A percentile compares a stretch with the other conserved stretches of the same genome.
Evolutionary conservation across 2,888 invertebrate species (phyloP).

Genomic region (Rhodophaea formosa): DNA sequence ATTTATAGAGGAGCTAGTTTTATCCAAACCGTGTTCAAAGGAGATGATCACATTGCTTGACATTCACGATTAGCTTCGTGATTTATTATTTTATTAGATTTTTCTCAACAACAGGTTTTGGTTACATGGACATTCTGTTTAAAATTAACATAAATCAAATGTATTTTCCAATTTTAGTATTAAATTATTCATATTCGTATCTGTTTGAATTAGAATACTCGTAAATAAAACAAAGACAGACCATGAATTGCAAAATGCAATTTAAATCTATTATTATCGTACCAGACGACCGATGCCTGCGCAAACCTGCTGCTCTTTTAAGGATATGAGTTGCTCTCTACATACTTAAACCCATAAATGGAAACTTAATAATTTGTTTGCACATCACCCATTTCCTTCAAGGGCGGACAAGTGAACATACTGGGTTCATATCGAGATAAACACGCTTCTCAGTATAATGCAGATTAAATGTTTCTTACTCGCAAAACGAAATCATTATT

Average conservation of each 20-base stretch:
- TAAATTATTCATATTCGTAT: constrained; percentile 1
- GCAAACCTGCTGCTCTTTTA: constrained; percentile 55
- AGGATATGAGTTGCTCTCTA: constrained; percentile 50
- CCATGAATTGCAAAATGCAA: constrained; percentile 45
- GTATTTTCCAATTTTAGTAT: background rate
- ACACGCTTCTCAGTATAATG: constrained; percentile 50
- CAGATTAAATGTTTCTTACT: constrained; percentile 62
- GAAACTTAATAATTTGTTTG: constrained; percentile 70
- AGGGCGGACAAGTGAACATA: constrained; percentile 46
- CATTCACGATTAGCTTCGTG: background rate
- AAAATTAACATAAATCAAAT: background rate
- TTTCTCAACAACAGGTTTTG: background rate
- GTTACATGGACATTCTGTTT: background rate
- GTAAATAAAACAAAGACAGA: constrained; percentile 44
- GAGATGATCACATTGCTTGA: background rate
- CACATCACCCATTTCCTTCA: constrained; percentile 54
- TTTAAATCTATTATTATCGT: constrained; percentile 58
- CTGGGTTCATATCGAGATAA: constrained; percentile 59
- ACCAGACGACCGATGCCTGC: constrained; percentile 37
- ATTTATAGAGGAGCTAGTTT: background rate
- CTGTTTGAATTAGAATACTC: constrained; percentile 25
- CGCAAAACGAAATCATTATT: constrained; percentile 60
- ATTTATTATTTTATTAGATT: constrained; percentile 8
- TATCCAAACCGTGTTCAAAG: background rate
- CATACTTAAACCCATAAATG: constrained; percentile 56